These are phyloP conservation scores for Orientallactaga sibirica DNA, from an alignment of 2,797 vertebrate genomes.

Conservation along the genomic window DNA sequence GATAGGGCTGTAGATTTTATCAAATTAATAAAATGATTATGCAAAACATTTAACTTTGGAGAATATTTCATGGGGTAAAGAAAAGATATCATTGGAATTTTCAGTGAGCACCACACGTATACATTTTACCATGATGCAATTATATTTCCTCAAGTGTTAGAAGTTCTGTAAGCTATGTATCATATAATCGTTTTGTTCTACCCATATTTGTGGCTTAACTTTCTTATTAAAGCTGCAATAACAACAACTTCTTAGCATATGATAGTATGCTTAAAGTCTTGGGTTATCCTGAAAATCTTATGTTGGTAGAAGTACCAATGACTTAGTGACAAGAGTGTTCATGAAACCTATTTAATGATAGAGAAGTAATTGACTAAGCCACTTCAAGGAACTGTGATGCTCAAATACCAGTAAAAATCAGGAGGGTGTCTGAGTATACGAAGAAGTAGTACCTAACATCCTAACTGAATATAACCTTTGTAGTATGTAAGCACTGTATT, in stretches of 20 bases:
- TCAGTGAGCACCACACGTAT: not conserved
- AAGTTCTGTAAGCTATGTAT: not conserved
- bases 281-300: not conserved
- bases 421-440: not conserved
- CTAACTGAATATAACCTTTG: not conserved
- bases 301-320: not conserved
- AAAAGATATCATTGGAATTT: not conserved
- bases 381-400: not conserved
- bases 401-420: conserved; percentile 22
- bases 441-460: not conserved
- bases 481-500: not conserved
- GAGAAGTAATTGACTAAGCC: not conserved
- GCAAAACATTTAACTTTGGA: not conserved
- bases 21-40: not conserved
- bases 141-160: not conserved
- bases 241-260: not conserved
- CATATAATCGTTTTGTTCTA: not conserved
- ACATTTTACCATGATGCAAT: not conserved
- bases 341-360: not conserved
- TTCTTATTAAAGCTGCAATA: too few species aligned
- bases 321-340: not conserved
- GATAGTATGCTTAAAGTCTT: not conserved
- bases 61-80: not conserved
- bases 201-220: too few species aligned
- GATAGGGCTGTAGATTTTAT: not conserved